These are phyloP conservation scores for Epinephelus cyanopodus DNA, from an alignment of 2,113 vertebrate species.

Conservation along the genomic window DNA sequence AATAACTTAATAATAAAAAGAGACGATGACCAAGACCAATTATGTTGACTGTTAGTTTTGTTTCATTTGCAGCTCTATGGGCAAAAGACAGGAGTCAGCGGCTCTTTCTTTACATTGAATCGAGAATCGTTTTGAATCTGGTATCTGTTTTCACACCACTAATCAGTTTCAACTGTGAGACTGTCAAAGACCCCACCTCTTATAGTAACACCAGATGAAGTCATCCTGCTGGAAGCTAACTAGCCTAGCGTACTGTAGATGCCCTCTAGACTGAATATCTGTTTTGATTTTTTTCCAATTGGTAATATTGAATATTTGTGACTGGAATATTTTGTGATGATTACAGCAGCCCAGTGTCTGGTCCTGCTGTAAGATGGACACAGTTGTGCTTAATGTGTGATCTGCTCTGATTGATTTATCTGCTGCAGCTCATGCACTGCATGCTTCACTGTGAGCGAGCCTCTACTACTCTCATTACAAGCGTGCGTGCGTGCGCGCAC, in stretches of 20 bases:
- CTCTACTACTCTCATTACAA: constrained; percentile 7
- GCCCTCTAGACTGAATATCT: neutral
- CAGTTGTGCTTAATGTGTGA: neutral
- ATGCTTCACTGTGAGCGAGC: neutral
- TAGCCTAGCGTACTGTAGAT: neutral
- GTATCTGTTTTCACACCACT: neutral
- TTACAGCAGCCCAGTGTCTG: neutral
- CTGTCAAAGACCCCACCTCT: neutral
- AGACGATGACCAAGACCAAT: neutral
- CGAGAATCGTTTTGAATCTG: too few relatives aligned
- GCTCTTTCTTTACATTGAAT: too few relatives aligned
- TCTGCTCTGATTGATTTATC: neutral
- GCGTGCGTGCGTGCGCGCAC: neutral
- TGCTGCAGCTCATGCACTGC: constrained; percentile 14
- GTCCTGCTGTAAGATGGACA: neutral
- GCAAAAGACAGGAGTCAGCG: neutral
- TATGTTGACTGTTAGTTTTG: neutral
- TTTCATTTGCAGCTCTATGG: neutral
- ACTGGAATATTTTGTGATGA: neutral
- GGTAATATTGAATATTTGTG: neutral
- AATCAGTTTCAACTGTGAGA: neutral
- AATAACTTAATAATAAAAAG: too few relatives aligned
- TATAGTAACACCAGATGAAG: neutral
- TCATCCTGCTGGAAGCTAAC: neutral
- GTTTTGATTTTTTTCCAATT: neutral